Conservation (phyloP, 2,888 invertebrate genomes). For the Stenolophus ochropezus region DNA sequence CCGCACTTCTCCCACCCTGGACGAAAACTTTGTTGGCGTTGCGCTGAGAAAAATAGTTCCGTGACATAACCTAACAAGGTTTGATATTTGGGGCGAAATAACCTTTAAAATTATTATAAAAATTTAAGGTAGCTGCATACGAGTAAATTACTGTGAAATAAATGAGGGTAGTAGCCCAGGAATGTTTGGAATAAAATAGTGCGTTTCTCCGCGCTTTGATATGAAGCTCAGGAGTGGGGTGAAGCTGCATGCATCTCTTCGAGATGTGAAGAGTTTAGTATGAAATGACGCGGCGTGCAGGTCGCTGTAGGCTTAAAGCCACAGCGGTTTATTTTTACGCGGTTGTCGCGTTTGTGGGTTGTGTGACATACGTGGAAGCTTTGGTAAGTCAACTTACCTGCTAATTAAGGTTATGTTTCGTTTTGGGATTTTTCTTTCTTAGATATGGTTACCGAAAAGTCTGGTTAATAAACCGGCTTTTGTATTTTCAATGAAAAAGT, state of each 20-base stretch:
- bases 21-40: background rate
- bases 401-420: background rate
- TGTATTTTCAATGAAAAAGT: no score
- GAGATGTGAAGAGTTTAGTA: constrained; percentile 10
- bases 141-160: background rate
- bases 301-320: constrained; percentile 17
- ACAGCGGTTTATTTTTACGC: constrained; percentile 10
- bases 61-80: background rate
- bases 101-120: no score
- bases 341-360: constrained; percentile 17
- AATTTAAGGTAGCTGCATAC: background rate
- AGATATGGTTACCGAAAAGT: no score
- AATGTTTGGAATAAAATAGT: background rate
- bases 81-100: no score
- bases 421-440: no score
- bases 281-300: constrained; percentile 8
- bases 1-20: background rate
- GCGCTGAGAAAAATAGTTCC: background rate
- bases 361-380: constrained; percentile 3
- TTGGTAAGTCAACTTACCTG: constrained; percentile 12
- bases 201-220: background rate
- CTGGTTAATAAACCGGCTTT: no score
- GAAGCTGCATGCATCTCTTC: background rate
- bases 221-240: constrained; percentile 1
- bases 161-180: background rate